Conservation (phyloP, 2,113 vertebrate genomes). For the Phylloscopus whistleri region DNA sequence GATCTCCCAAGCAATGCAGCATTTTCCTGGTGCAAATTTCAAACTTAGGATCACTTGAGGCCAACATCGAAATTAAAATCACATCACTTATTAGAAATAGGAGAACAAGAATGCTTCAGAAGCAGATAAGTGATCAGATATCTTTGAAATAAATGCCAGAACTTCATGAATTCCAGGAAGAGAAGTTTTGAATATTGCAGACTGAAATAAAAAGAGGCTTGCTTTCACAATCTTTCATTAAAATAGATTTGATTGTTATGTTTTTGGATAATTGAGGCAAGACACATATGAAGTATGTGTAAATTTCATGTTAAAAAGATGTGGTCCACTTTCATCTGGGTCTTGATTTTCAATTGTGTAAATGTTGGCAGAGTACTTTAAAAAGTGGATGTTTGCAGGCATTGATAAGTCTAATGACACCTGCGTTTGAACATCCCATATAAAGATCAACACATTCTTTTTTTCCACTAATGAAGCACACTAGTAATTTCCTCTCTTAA, state of each 20-base stretch:
- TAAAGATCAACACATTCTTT: neutral
- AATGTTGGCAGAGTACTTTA: neutral
- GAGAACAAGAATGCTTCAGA: neutral
- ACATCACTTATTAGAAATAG: neutral
- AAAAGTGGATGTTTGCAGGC: neutral
- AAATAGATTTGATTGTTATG: neutral
- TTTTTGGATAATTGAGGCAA: neutral
- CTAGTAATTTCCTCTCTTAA: neutral
- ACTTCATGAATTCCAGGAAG: fast-evolving
- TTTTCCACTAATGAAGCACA: neutral
- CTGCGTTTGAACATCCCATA: neutral
- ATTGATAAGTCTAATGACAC: fast-evolving
- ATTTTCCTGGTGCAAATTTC: neutral
- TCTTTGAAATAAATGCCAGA: neutral
- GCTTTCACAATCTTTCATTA: neutral
- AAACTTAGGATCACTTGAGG: neutral
- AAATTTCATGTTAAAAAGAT: neutral
- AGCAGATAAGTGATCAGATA: neutral
- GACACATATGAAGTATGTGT: fast-evolving
- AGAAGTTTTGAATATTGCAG: fast-evolving
- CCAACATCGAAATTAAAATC: neutral
- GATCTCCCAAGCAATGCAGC: neutral
- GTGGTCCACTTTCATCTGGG: neutral
- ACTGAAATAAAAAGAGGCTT: neutral
- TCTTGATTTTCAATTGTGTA: neutral